Evolutionary conservation across 2,888 invertebrate genomes (phyloP).

Genomic region (Ametastegia equiseti): DNA sequence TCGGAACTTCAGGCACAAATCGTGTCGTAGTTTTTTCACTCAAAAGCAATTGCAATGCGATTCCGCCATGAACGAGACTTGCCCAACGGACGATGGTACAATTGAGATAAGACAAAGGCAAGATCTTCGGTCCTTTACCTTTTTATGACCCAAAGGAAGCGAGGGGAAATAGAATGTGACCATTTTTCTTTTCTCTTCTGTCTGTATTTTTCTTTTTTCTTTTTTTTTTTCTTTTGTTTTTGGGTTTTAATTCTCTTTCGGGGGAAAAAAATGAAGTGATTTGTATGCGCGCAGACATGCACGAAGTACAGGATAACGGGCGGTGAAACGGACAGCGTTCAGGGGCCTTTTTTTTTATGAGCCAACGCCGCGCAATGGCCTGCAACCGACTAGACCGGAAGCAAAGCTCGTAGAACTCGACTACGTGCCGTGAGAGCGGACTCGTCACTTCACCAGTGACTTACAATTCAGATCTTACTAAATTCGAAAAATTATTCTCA

Average conservation of each 20-base stretch:
- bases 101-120: background rate
- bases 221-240: background rate
- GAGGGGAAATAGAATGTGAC: constrained; percentile 5
- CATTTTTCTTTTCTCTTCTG: background rate
- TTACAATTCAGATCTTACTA: constrained; percentile 16
- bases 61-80: no score
- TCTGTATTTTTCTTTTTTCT: background rate
- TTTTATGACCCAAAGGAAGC: background rate
- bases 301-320: constrained; percentile 41
- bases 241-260: background rate
- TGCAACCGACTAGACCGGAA: constrained; percentile 39
- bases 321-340: constrained; percentile 35
- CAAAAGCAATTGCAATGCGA: no score
- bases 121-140: background rate
- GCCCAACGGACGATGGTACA: background rate
- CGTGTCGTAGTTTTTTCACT: no score
- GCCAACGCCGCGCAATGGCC: constrained; percentile 9
- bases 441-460: constrained; percentile 31
- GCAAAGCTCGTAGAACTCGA: constrained; percentile 29
- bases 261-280: constrained; percentile 65
- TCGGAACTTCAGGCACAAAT: no score
- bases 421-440: constrained; percentile 41
- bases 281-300: constrained; percentile 63
- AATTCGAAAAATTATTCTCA: background rate
- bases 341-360: constrained; percentile 37